A percentile compares a stretch with the other conserved stretches of the same genome.
Evolutionary conservation across 2,888 invertebrate genomes (phyloP).

Genomic region (Mesorhabditis belari): DNA sequence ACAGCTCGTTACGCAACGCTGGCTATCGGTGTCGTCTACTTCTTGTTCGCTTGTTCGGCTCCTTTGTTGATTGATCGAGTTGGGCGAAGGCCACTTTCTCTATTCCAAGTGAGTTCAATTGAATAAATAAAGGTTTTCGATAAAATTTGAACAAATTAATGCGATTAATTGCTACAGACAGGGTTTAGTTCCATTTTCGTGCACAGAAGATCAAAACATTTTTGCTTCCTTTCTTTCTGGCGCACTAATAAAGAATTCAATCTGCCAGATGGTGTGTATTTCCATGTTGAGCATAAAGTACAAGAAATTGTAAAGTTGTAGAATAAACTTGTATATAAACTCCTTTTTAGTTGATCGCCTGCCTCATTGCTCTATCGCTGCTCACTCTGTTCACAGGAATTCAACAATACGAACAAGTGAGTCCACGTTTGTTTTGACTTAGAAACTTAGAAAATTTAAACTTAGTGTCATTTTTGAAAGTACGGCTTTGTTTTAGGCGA

Average conservation of each 20-base stretch:
- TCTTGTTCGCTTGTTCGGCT: constrained; percentile 55
- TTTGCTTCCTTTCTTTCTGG: too few relatives aligned
- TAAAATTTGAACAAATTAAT: too few relatives aligned
- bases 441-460: neutral
- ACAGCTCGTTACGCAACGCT: constrained; percentile 55
- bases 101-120: constrained; percentile 56
- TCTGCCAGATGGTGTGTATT: too few relatives aligned
- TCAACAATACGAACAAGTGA: neutral
- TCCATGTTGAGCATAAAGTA: too few relatives aligned
- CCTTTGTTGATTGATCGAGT: constrained; percentile 56
- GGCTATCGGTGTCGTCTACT: constrained; percentile 57
- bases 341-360: neutral
- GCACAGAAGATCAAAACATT: neutral
- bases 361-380: neutral
- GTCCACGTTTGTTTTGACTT: neutral
- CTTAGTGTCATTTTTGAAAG: neutral
- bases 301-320: too few relatives aligned
- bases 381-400: neutral
- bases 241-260: too few relatives aligned
- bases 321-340: neutral
- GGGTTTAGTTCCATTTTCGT: neutral
- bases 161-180: too few relatives aligned
- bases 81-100: constrained; percentile 56
- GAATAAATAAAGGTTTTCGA: too few relatives aligned
- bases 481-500: constrained; percentile 17